A percentile compares a stretch with the other conserved stretches of the same genome.
phyloP scores from a whole-genome alignment of 1,140 invertebrate genomes.

The Notospermus geniculatus region DNA sequence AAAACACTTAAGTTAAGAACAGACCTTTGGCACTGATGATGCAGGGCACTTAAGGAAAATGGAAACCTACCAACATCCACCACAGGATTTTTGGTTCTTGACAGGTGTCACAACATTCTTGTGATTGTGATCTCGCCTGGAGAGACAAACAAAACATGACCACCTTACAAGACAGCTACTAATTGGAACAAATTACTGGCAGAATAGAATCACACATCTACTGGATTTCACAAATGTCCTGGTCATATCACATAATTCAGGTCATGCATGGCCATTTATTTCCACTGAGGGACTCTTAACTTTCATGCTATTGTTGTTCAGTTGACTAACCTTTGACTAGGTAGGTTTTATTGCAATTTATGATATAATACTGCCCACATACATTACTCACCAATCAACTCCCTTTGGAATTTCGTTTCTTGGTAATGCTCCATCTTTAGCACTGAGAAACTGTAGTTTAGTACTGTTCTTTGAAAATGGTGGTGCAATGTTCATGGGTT shows the following conservation, averaged over 20 bases:
- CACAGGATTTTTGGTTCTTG: conserved; percentile 74
- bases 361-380: no score
- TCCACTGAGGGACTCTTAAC: background rate
- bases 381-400: conserved; percentile 34
- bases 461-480: conserved; percentile 5
- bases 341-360: background rate
- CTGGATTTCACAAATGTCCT: background rate
- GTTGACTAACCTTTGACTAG: background rate
- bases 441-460: background rate
- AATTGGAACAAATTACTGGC: background rate
- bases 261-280: background rate
- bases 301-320: background rate
- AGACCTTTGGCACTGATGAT: no score
- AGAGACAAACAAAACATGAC: conserved; percentile 20
- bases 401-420: conserved; percentile 21
- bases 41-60: no score
- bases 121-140: conserved; percentile 67
- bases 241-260: background rate
- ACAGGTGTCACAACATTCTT: conserved; percentile 69
- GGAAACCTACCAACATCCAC: conserved; percentile 71
- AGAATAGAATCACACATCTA: background rate
- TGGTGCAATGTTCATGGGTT: background rate
- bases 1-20: no score
- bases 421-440: background rate
- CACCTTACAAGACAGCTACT: conserved; percentile 18